Evolutionary conservation across 1,140 invertebrate species (phyloP).

Genomic region (Drosophila malerkotliana): DNA sequence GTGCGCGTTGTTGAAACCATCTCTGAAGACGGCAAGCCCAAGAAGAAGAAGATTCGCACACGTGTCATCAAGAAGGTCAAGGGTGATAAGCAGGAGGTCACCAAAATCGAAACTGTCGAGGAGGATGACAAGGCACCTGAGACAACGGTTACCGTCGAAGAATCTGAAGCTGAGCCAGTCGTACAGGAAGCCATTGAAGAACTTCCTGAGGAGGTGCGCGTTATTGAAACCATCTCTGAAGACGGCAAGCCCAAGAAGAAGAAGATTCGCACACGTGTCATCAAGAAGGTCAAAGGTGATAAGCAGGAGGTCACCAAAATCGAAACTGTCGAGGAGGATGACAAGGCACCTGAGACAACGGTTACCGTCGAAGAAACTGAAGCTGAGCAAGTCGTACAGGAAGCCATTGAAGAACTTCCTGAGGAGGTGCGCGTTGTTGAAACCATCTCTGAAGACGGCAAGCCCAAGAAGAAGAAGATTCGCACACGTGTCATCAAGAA

Average conservation of each 20-base stretch:
- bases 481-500: neutral
- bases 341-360: neutral
- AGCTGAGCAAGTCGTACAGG: neutral
- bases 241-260: neutral
- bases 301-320: neutral
- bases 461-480: neutral
- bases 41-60: neutral
- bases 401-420: neutral
- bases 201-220: neutral
- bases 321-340: neutral
- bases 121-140: neutral
- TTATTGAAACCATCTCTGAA: neutral
- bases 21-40: neutral
- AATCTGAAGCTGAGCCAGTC: neutral
- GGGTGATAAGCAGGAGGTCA: neutral
- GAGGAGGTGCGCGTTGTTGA: neutral
- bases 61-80: neutral
- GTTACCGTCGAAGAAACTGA: neutral
- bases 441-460: neutral
- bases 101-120: neutral
- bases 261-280: neutral
- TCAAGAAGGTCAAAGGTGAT: neutral
- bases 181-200: neutral
- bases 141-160: neutral
- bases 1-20: neutral